These are phyloP conservation scores for Drosophila leontia DNA, from an alignment of 1,140 invertebrate species.

Conservation along the genomic window DNA sequence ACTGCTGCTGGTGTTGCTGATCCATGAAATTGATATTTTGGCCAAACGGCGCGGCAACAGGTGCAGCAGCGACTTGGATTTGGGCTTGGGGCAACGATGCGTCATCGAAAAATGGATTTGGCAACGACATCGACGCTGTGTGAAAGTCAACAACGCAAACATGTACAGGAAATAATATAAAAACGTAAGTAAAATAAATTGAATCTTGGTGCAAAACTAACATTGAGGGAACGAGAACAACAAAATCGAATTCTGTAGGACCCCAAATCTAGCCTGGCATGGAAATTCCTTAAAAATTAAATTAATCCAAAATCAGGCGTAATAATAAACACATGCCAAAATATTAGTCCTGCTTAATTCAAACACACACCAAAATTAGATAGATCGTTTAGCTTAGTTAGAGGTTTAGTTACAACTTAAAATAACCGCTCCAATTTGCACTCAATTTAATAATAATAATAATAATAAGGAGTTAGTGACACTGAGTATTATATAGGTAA, in stretches of 20 bases:
- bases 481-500: slow-evolving; percentile 17
- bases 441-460: slow-evolving; percentile 15
- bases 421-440: slow-evolving; percentile 12
- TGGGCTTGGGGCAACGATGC: slow-evolving; percentile 55
- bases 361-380: slow-evolving; percentile 33
- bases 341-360: slow-evolving; percentile 3
- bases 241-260: not conserved
- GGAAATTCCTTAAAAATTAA: not conserved
- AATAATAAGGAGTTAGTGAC: slow-evolving; percentile 26
- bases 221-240: slow-evolving; percentile 2
- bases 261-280: slow-evolving; percentile 8
- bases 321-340: slow-evolving; percentile 33
- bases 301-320: slow-evolving; percentile 1
- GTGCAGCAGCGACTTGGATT: slow-evolving; percentile 33
- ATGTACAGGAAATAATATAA: slow-evolving; percentile 45
- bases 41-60: slow-evolving; percentile 36
- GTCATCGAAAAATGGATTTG: slow-evolving; percentile 83
- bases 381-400: slow-evolving; percentile 10
- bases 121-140: slow-evolving; percentile 62
- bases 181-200: slow-evolving; percentile 5
- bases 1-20: slow-evolving; percentile 54
- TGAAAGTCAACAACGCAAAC: slow-evolving; percentile 56
- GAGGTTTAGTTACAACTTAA: slow-evolving; percentile 12
- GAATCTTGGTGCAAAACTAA: slow-evolving; percentile 11
- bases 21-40: slow-evolving; percentile 52